These are phyloP conservation scores for Zapus hudsonius DNA, from an alignment of 2,113 vertebrate species.

Conservation along the genomic window DNA sequence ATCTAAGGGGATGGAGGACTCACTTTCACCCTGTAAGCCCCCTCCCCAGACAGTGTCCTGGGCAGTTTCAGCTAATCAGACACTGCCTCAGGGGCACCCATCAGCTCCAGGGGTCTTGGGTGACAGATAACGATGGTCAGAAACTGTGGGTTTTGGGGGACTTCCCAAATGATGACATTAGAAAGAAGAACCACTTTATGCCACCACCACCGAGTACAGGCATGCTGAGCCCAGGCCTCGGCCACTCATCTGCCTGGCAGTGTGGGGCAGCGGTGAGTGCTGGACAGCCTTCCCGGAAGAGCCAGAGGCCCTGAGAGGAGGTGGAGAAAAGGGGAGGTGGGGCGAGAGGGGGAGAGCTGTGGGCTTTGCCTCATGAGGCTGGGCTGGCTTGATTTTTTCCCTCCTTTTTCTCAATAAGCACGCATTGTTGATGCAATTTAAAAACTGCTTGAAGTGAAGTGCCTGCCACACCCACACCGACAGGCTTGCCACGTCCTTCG, in stretches of 20 bases:
- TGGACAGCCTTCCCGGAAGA: neutral
- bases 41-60: too few species aligned
- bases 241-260: too few species aligned
- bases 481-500: accelerated
- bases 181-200: neutral
- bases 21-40: too few species aligned
- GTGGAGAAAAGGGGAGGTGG: accelerated
- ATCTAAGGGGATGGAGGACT: too few species aligned
- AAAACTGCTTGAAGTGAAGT: neutral
- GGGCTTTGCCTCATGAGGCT: neutral
- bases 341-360: accelerated
- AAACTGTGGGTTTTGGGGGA: neutral
- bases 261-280: too few species aligned
- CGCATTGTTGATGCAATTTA: neutral
- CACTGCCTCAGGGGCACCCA: neutral
- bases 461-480: neutral
- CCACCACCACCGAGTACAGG: too few species aligned
- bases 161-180: neutral
- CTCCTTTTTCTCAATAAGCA: neutral
- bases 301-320: neutral
- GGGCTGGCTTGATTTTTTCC: neutral
- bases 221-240: neutral
- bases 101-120: neutral
- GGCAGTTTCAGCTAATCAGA: too few species aligned
- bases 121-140: neutral